Base-by-base conservation (phyloP, 1,140 invertebrate genomes). In the Penaeus chinensis region DNA sequence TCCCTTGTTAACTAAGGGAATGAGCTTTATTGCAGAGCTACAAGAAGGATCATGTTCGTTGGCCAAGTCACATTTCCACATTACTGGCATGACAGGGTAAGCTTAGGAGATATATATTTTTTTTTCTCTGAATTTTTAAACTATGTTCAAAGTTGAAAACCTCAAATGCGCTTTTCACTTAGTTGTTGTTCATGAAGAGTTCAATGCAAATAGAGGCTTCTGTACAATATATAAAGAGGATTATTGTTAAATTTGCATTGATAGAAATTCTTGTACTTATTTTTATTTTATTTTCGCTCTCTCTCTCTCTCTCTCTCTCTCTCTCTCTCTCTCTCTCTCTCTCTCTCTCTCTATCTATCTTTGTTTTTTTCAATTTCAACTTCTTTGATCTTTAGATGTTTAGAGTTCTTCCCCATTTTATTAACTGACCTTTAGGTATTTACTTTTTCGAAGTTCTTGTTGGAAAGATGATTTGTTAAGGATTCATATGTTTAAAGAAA, bases 41-140 rank as follows among this genome's bases (percentile, higher is more conserved):
- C 74, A 10, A 37, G 74, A 47, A 47, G 32, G 74, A 54, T 54
- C 54, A 54, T 54, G 13, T 54, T 54, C 54, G 54, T 54, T 54
- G 54, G 54, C 27, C 32, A 37, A 10, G 61, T 65, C 83, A 85
- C 83, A 78, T 24, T 61, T 62, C 74, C 60, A 37, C 83, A 85
- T 78, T 62, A 85, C 71, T 78, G 83, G 83, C 83, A 85, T 78
- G 74, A 85, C 83, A 85, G 83, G 83, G 83, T 85, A 85, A 85
- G 83, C 83, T 76, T 85, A 85, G 74, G 74, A 77, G 83, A 84
- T 47, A 47, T 42, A 42, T 42, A 42, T 42, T 42, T 42, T 85
- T 19, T 82, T 65, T 82, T 27, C 20, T 32, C 42, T 74, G 27
- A 32, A 32, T 80, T 80, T 83, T 83, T 85, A 62, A n/a, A 77